Percentiles rank a stretch among this genome's conserved stretches.
Evolutionary conservation across 2,113 vertebrate species (phyloP).

Genomic region (Artemisiospiza belli): DNA sequence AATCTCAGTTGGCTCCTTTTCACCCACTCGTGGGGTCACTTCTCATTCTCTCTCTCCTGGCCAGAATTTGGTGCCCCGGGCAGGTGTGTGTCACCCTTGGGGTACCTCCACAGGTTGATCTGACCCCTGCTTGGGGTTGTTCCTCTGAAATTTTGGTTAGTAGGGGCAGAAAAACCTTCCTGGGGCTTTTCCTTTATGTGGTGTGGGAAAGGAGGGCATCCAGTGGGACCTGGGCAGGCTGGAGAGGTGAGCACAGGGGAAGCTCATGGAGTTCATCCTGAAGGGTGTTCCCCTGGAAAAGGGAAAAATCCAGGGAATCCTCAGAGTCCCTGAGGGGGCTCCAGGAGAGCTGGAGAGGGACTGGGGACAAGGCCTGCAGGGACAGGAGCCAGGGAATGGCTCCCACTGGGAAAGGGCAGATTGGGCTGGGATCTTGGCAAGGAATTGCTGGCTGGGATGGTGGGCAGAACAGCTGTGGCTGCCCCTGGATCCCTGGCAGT

Average conservation of each 20-base stretch:
- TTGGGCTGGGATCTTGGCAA: neutral
- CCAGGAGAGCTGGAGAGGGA: neutral
- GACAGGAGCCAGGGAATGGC: neutral
- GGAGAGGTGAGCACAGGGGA: neutral
- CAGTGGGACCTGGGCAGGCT: too few species aligned
- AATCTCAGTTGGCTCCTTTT: neutral
- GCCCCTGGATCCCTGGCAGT: neutral
- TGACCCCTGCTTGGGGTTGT: neutral
- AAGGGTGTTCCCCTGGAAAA: neutral
- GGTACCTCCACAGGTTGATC: neutral
- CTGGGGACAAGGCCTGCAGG: neutral
- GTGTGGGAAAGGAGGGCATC: neutral
- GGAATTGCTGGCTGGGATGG: neutral
- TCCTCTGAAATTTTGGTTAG: neutral
- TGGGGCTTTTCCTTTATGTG: neutral
- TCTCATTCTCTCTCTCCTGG: neutral
- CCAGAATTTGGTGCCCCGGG: neutral
- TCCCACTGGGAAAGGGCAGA: neutral
- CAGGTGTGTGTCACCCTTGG: neutral
- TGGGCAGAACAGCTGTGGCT: neutral
- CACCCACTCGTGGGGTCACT: fast-evolving
- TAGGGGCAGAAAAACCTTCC: neutral
- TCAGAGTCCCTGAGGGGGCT: fast-evolving
- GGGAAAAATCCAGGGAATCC: neutral
- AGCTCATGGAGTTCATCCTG: neutral